Percentiles rank a stretch among this genome's conserved stretches.
These are phyloP conservation scores for Synergus japonicus DNA, from an alignment of 2,888 invertebrate species.

Conservation along the genomic window DNA sequence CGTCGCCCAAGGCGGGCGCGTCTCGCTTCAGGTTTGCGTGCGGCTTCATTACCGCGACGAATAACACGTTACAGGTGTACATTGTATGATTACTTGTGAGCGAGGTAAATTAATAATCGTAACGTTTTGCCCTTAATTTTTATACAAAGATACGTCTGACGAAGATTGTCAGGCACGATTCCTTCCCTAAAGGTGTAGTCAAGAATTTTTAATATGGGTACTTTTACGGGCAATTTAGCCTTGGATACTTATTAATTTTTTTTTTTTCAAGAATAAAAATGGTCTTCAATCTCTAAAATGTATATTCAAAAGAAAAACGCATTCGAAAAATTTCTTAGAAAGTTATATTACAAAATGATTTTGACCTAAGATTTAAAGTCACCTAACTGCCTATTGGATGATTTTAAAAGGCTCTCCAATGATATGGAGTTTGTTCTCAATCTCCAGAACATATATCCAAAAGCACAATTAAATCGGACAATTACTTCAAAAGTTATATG, in stretches of 20 bases:
- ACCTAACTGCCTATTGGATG: too few relatives aligned
- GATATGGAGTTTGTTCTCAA: neutral
- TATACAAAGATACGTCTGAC: neutral
- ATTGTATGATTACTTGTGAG: conserved; percentile 53
- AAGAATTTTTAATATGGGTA: neutral
- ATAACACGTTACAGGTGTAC: conserved; percentile 15
- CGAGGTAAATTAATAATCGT: conserved; percentile 71
- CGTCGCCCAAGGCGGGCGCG: conserved; percentile 8
- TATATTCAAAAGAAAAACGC: too few relatives aligned
- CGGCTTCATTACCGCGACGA: conserved; percentile 10
- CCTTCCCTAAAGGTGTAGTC: neutral
- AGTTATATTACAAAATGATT: too few relatives aligned
- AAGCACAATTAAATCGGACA: too few relatives aligned
- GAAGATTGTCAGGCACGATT: neutral
- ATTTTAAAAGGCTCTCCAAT: too few relatives aligned
- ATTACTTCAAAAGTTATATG: neutral
- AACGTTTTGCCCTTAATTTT: conserved; percentile 55
- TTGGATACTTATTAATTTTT: too few relatives aligned
- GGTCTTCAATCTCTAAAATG: too few relatives aligned
- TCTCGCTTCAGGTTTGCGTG: conserved; percentile 20
- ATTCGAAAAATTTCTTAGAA: too few relatives aligned
- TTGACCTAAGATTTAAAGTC: too few relatives aligned
- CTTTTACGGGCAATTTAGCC: neutral
- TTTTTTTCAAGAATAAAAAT: too few relatives aligned
- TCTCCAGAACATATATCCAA: too few relatives aligned